phyloP scores from a whole-genome alignment of 1,140 invertebrate genomes.

The Tachypleus tridentatus region DNA sequence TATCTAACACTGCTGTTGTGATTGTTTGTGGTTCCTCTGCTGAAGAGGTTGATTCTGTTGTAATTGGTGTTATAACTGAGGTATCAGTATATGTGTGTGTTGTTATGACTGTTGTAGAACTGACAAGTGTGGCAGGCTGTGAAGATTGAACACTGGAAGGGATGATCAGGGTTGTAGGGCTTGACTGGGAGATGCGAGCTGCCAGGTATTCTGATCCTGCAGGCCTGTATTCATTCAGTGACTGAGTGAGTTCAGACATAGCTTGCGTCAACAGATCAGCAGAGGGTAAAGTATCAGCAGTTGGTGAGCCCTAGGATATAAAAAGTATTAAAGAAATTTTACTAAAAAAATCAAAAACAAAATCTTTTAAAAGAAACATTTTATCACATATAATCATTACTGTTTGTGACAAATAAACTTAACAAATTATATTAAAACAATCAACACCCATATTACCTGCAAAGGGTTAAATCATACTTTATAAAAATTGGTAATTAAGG shows the following conservation, averaged over 20 bases:
- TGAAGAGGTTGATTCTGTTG: too few relatives aligned
- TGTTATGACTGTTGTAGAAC: constrained; percentile 20
- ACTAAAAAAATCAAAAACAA: constrained; percentile 1
- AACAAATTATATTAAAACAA: too few relatives aligned
- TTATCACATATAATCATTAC: constrained; percentile 4
- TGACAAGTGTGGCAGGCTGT: constrained; percentile 12
- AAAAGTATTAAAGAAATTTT: background rate
- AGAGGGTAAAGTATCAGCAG: constrained; percentile 25
- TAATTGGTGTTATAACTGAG: background rate
- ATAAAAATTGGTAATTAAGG: too few relatives aligned
- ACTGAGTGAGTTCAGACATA: constrained; percentile 36
- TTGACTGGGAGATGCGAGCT: constrained; percentile 20
- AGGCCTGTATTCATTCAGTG: constrained; percentile 28
- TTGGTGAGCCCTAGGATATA: background rate
- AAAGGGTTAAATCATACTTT: too few relatives aligned
- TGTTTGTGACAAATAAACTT: background rate
- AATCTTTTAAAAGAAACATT: background rate
- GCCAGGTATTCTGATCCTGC: constrained; percentile 19
- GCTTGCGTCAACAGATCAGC: constrained; percentile 37
- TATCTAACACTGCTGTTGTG: constrained; percentile 24
- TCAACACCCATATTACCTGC: background rate
- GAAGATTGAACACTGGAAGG: constrained; percentile 20
- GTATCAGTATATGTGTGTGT: constrained; percentile 11
- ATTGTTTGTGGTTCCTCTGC: background rate
- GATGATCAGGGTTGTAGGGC: constrained; percentile 24